Conservation (phyloP, 2,888 invertebrate genomes). For the Paralinhomoeus sp. region DNA sequence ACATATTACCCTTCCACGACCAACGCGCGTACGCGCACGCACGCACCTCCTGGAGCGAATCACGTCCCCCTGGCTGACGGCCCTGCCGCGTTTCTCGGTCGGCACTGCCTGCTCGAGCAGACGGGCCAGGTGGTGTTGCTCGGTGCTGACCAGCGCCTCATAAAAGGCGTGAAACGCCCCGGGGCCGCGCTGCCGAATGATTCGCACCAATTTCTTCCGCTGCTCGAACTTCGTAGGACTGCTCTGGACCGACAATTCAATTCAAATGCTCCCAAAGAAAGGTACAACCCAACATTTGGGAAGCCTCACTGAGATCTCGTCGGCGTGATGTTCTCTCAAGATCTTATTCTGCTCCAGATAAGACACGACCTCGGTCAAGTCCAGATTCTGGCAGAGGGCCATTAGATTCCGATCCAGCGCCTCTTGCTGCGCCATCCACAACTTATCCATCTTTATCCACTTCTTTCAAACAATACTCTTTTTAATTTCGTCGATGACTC, state of each 20-base stretch:
- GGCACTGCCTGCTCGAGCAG: slow-evolving; percentile 2
- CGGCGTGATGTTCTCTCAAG: not conserved
- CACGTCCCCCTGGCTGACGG: not conserved
- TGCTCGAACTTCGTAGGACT: not conserved
- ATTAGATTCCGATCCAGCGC: not conserved
- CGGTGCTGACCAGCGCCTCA: slow-evolving; percentile 6
- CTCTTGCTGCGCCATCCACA: no score
- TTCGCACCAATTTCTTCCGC: not conserved
- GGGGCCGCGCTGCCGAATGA: slow-evolving; percentile 7
- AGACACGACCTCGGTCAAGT: not conserved
- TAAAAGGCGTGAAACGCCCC: slow-evolving; percentile 10
- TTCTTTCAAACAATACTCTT: no score
- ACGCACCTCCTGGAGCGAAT: not conserved
- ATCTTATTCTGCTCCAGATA: not conserved
- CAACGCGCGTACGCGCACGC: no score
- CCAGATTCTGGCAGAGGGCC: not conserved
- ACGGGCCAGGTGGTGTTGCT: slow-evolving; percentile 8
- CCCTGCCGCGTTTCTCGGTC: not conserved
- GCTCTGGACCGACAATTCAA: no score
- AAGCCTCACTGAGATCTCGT: not conserved
- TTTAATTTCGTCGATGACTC: no score
- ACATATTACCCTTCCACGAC: no score
- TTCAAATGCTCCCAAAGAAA: no score
- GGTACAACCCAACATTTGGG: not conserved
- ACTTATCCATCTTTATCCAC: no score